Evolutionary conservation across 2,888 invertebrate species (phyloP).

Genomic region (Ormia ochracea): DNA sequence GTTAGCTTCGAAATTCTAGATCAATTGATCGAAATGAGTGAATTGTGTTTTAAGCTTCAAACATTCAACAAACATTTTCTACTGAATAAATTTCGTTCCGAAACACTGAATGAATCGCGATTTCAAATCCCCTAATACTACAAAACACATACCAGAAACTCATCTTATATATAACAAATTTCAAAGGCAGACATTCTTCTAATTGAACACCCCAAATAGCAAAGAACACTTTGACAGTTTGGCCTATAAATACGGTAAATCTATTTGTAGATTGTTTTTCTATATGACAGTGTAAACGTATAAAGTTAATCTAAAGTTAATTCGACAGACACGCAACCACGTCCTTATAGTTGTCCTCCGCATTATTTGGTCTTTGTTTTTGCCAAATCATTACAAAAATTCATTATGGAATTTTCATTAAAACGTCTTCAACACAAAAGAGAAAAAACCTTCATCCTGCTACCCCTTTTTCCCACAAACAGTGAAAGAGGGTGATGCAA

Average conservation of each 20-base stretch:
- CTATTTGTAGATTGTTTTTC: neutral
- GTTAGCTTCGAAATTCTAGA: no score
- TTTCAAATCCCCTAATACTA: no score
- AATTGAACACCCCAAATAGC: conserved; percentile 11
- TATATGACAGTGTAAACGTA: neutral
- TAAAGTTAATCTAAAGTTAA: conserved; percentile 77
- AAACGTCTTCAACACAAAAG: conserved; percentile 28
- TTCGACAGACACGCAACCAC: conserved; percentile 70
- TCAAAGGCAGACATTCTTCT: no score
- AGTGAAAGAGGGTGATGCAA: neutral
- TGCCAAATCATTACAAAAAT: conserved; percentile 45
- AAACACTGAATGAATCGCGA: no score
- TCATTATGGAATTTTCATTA: conserved; percentile 61
- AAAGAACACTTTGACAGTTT: conserved; percentile 36
- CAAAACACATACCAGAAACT: no score
- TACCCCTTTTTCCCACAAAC: conserved; percentile 5
- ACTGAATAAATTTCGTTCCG: no score
- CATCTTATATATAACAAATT: no score
- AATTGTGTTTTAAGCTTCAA: no score
- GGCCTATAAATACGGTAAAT: conserved; percentile 19
- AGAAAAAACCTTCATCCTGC: conserved; percentile 2
- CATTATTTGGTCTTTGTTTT: conserved; percentile 31
- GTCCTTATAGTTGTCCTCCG: conserved; percentile 49
- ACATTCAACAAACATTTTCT: no score
- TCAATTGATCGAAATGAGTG: no score